Percentiles rank a stretch among this genome's conserved stretches.
Conservation (phyloP, 2,888 invertebrate species). For the Phasia obesa region DNA sequence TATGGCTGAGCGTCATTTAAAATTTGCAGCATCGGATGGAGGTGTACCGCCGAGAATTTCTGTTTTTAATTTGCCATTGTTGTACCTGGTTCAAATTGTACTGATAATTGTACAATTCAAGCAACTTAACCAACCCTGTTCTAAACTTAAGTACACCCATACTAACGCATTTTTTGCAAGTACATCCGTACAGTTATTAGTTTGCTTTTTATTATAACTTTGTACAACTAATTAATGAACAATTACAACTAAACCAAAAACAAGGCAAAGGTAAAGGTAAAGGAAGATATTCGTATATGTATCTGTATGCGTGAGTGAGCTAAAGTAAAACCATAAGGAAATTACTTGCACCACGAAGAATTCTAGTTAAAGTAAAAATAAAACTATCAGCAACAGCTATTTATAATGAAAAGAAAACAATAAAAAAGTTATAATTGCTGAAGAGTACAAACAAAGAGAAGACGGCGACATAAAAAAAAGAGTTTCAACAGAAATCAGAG, state of each 20-base stretch:
- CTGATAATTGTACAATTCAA: no score
- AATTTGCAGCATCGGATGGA: no score
- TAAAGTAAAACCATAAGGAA: conserved; percentile 23
- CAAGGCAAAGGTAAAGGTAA: not conserved
- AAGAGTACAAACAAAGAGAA: not conserved
- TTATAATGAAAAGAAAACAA: not conserved
- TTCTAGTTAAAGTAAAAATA: conserved; percentile 1
- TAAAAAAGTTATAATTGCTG: conserved; percentile 43
- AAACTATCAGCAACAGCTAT: not conserved
- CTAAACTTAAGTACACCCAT: conserved; percentile 1
- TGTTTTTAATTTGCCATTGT: no score
- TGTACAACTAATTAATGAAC: conserved; percentile 64
- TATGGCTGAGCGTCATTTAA: no score
- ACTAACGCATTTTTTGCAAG: not conserved
- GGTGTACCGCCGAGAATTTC: no score
- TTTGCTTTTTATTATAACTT: conserved; percentile 41
- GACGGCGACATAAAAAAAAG: not conserved
- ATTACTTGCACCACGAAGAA: conserved; percentile 20
- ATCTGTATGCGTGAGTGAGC: not conserved
- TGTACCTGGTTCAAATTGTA: no score
- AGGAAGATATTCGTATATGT: not conserved
- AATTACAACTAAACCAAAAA: conserved; percentile 55
- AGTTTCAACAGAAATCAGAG: not conserved
- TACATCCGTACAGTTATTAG: not conserved
- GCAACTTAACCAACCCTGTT: no score